phyloP scores from a whole-genome alignment of 2,888 invertebrate genomes.

The Sesia apiformis region DNA sequence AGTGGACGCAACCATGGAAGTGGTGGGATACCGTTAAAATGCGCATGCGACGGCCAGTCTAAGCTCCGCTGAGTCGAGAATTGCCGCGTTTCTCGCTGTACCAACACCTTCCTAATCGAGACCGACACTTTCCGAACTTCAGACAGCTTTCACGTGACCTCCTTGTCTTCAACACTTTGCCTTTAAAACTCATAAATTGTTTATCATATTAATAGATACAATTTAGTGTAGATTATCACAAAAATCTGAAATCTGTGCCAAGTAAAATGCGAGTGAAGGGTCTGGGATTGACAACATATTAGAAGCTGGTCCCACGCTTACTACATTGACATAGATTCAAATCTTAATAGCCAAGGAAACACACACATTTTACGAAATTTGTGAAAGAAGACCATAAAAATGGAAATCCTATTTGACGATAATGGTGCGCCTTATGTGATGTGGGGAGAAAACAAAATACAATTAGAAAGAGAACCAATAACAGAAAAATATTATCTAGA shows the following conservation, averaged over 20 bases:
- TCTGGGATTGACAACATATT: conserved; percentile 19
- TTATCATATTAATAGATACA: background rate
- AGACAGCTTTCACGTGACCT: background rate
- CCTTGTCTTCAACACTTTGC: background rate
- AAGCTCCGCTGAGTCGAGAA: conserved; percentile 10
- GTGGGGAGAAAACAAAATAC: conserved; percentile 75
- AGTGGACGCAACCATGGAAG: conserved; percentile 3
- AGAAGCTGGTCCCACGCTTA: background rate
- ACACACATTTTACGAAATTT: background rate
- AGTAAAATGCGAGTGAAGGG: conserved; percentile 36
- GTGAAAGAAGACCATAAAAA: conserved; percentile 14
- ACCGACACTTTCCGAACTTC: background rate
- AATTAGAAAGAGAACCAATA: conserved; percentile 77
- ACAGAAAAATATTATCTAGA: conserved; percentile 71
- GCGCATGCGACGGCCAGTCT: conserved; percentile 7
- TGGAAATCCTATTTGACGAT: conserved; percentile 66
- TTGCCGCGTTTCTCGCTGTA: background rate
- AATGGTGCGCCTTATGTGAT: conserved; percentile 76
- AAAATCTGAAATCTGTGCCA: conserved; percentile 10
- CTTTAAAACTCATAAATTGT: background rate
- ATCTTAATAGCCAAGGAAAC: background rate
- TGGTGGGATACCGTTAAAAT: conserved; percentile 7
- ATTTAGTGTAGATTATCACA: too few species aligned
- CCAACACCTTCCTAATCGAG: background rate
- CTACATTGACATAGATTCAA: background rate